phyloP scores from a whole-genome alignment of 1,140 invertebrate species.

The Drosophila orosa region DNA sequence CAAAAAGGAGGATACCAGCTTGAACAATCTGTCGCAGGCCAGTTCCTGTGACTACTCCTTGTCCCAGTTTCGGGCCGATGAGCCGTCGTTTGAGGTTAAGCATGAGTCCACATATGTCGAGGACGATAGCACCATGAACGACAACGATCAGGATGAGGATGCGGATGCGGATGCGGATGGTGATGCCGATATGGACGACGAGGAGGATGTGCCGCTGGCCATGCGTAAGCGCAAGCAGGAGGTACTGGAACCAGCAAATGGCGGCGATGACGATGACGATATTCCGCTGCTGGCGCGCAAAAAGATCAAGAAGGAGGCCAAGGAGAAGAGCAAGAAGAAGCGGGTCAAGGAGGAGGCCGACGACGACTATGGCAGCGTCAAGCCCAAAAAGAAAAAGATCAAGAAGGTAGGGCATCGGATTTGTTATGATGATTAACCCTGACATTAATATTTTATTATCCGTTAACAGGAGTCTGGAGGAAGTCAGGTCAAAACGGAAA shows the following conservation, averaged over 20 bases:
- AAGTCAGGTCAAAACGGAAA: conserved; percentile 55
- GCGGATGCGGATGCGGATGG: conserved; percentile 86
- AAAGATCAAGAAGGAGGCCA: conserved; percentile 87
- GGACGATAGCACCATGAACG: conserved; percentile 65
- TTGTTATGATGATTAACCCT: too few species aligned
- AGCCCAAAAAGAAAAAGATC: conserved; percentile 86
- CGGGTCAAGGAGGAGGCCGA: conserved; percentile 87
- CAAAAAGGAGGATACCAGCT: conserved; percentile 71
- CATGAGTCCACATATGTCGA: conserved; percentile 63
- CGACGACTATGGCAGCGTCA: conserved; percentile 85
- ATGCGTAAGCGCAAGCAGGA: conserved; percentile 74
- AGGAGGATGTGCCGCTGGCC: conserved; percentile 93
- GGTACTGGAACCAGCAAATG: conserved; percentile 24
- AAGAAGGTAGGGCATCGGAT: conserved; percentile 70
- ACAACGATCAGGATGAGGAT: conserved; percentile 86
- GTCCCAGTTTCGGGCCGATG: conserved; percentile 87
- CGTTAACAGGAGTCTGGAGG: conserved; percentile 37
- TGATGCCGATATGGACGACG: conserved; percentile 86
- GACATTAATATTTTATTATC: not conserved
- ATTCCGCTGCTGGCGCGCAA: conserved; percentile 87
- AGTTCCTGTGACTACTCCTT: conserved; percentile 89
- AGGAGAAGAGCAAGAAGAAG: conserved; percentile 86
- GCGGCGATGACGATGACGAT: conserved; percentile 86
- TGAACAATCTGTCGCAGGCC: conserved; percentile 85
- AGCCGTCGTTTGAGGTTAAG: conserved; percentile 81